Base-by-base conservation (phyloP, 2,797 vertebrate genomes). In the Mus spretus region DNA sequence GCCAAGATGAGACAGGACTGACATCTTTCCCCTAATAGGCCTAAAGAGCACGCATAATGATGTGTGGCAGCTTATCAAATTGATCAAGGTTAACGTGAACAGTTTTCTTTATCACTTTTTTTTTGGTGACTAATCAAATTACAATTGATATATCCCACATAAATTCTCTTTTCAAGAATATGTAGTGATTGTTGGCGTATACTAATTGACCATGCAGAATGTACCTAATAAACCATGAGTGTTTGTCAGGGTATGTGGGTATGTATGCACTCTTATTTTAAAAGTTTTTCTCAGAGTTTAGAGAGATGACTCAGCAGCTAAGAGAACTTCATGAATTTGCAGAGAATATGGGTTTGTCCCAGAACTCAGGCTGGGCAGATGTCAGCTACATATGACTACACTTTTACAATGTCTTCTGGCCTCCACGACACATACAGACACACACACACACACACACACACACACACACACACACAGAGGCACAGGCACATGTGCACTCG, bases 1-100 rank as follows among this genome's bases (percentile, higher is more conserved):
- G 96, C 93, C 96, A 97, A 97, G 97, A 87, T 12, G 90, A 79
- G 93, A 97, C 97, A 96, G 82, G 8, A 53, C 31, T 91, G 86
- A 95, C 82, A 8, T 37, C 82, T 31, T 89, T 90, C 88, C 24
- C 2, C 44, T 95, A 82, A 86, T 7, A 40, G 67, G 11, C 82
- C 22, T 59, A 14, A 31, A 65, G 47, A 59, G 80, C 34, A 61
- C 96, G 59, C 90, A 97, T 97, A 96, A 95, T 94, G 92, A 63
- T 81, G 85, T 90, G 77, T 86, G 65, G n/a, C 91, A 65, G 75
- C 15, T 44, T 82, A 97, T 77, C 67, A 95, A 37, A 96, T 97
- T 97, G 93, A 14, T 85, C 74, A 93, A 37, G 37, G 82, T 87
- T 98, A 70, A n/a, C 28, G 80, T n/a, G 96, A 96, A 92, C 75